Percentiles rank a stretch among this genome's conserved stretches.
Conservation (phyloP, 2,113 vertebrate species). For the Pholis gunnellus region DNA sequence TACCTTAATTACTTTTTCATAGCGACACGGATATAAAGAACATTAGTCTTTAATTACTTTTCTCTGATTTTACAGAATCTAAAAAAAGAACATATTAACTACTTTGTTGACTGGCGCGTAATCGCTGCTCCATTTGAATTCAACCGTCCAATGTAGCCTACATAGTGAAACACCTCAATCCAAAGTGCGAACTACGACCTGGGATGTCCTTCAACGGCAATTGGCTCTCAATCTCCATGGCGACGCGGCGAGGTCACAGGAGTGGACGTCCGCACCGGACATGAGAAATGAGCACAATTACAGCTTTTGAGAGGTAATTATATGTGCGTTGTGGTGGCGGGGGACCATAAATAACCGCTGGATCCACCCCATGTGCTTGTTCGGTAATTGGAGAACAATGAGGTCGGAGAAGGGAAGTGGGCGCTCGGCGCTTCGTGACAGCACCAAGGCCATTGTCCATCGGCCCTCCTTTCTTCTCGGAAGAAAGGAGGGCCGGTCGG, state of each 20-base stretch:
- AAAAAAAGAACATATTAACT: background rate
- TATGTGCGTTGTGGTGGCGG: slow-evolving; percentile 55
- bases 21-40: background rate
- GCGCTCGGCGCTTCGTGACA: slow-evolving; percentile 16
- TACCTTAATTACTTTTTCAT: slow-evolving; percentile 16
- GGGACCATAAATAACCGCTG: slow-evolving; percentile 71
- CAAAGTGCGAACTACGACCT: slow-evolving; percentile 41
- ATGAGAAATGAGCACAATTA: slow-evolving; percentile 83
- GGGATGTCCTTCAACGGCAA: slow-evolving; percentile 50
- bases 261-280: slow-evolving; percentile 50
- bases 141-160: background rate
- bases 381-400: slow-evolving; percentile 76
- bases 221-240: slow-evolving; percentile 62
- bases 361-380: slow-evolving; percentile 61
- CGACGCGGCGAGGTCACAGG: slow-evolving; percentile 41
- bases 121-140: slow-evolving; percentile 4
- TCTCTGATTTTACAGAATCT: background rate
- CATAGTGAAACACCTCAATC: background rate
- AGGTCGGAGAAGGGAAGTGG: slow-evolving; percentile 50
- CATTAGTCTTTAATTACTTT: background rate
- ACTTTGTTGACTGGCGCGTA: background rate
- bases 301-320: slow-evolving; percentile 79
- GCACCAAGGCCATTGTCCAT: slow-evolving; percentile 46
- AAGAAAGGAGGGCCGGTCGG: slow-evolving; percentile 50
- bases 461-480: slow-evolving; percentile 41